Conservation (phyloP, 2,113 vertebrate species). For the Xiphias gladius region DNA sequence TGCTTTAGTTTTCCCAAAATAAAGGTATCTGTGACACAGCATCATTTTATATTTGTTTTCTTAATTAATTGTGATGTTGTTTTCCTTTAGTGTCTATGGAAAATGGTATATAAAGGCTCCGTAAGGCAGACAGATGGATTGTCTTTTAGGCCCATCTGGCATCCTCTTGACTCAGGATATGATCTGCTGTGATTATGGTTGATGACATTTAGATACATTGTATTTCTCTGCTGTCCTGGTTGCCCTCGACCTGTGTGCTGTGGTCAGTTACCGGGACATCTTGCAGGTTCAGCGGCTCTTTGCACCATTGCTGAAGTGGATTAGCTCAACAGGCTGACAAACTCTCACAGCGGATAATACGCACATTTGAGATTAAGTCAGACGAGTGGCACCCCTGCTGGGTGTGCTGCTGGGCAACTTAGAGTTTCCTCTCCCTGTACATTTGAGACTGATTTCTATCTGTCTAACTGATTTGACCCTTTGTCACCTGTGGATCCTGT, state of each 20-base stretch:
- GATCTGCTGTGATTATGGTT: background rate
- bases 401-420: background rate
- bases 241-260: background rate
- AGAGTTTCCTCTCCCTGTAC: background rate
- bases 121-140: no score
- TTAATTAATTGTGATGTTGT: background rate
- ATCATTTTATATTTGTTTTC: background rate
- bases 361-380: slow-evolving; percentile 22
- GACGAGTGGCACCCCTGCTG: background rate
- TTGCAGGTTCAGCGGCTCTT: slow-evolving; percentile 13
- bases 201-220: background rate
- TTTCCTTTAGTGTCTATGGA: no score
- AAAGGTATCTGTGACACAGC: background rate
- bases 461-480: background rate
- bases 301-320: slow-evolving; percentile 34
- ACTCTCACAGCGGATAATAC: slow-evolving; percentile 4
- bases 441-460: background rate
- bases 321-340: slow-evolving; percentile 47
- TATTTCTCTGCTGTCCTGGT: background rate
- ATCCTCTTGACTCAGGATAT: background rate
- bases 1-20: background rate
- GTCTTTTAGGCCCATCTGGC: no score
- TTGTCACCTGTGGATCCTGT: slow-evolving; percentile 1
- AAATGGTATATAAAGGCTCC: no score
- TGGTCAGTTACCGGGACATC: background rate